Evolutionary conservation across 2,113 vertebrate genomes (phyloP).

Genomic region (Rhinichthys klamathensis): DNA sequence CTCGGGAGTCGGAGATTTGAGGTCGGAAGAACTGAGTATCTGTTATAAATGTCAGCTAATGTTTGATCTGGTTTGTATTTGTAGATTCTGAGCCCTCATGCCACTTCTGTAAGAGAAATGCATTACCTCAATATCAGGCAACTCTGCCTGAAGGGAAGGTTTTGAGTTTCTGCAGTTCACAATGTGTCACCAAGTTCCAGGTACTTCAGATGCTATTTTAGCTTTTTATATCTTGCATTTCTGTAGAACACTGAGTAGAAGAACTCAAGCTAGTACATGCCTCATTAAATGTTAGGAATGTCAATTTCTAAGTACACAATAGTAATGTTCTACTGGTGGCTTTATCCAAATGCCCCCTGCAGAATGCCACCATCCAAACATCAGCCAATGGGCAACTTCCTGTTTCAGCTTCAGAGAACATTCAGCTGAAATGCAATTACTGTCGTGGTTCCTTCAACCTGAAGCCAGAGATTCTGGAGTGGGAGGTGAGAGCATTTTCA

Average conservation of each 20-base stretch:
- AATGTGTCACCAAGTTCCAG: slow-evolving; percentile 98
- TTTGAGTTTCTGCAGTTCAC: slow-evolving; percentile 97
- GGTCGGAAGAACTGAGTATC: neutral
- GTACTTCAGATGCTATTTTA: slow-evolving; percentile 65
- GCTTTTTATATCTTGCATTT: slow-evolving; percentile 31
- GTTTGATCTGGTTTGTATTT: slow-evolving; percentile 55
- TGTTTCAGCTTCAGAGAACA: slow-evolving; percentile 76
- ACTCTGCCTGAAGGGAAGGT: slow-evolving; percentile 94
- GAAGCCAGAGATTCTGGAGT: slow-evolving; percentile 94
- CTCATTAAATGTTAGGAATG: neutral
- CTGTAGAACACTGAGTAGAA: neutral
- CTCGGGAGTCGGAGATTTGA: neutral
- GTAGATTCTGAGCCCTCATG: slow-evolving; percentile 90
- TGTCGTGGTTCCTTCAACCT: slow-evolving; percentile 92
- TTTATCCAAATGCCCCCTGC: neutral
- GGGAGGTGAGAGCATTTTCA: slow-evolving; percentile 84
- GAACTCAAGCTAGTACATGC: neutral
- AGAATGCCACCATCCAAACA: slow-evolving; percentile 88
- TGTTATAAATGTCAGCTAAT: slow-evolving; percentile 8
- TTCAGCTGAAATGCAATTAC: slow-evolving; percentile 96
- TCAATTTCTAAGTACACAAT: neutral
- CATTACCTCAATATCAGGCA: slow-evolving; percentile 96
- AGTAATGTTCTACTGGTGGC: slow-evolving; percentile 1
- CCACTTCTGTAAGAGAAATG: slow-evolving; percentile 97
- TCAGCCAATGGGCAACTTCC: slow-evolving; percentile 88